Conservation (phyloP, 2,797 vertebrate species). For the Limosa lapponica region DNA sequence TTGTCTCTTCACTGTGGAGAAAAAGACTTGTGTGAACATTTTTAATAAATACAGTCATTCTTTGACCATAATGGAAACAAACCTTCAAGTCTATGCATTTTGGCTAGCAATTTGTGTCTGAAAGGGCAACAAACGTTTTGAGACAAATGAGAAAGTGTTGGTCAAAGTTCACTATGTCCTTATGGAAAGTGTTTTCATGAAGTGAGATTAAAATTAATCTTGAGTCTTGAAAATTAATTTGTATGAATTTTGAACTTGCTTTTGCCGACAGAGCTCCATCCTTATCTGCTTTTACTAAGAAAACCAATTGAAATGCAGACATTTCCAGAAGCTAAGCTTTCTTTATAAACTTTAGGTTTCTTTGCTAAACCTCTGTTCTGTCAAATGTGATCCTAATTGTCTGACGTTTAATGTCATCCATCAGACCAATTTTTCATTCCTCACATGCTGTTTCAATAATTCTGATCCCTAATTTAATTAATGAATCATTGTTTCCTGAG, state of each 20-base stretch:
- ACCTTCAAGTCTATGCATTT: not conserved
- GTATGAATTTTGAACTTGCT: not conserved
- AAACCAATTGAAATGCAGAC: not conserved
- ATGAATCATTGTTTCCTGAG: constrained; percentile 51
- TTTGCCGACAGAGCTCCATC: not conserved
- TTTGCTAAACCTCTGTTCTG: constrained; percentile 41
- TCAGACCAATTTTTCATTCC: constrained; percentile 46
- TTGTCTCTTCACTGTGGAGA: not conserved
- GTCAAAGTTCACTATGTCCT: not conserved
- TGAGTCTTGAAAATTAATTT: not conserved
- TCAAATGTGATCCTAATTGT: constrained; percentile 54
- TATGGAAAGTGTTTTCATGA: not conserved
- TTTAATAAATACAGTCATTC: not conserved
- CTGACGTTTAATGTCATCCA: constrained; percentile 11
- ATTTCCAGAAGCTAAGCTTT: constrained; percentile 30
- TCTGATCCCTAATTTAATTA: constrained; percentile 62
- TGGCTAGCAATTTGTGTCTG: not conserved
- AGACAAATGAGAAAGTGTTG: not conserved
- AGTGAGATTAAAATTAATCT: not conserved
- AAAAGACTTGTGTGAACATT: not conserved
- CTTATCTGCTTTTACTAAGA: not conserved
- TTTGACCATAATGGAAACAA: not conserved
- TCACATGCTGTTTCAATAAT: constrained; percentile 42
- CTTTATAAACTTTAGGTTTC: constrained; percentile 17
- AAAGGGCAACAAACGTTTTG: not conserved